A percentile compares a stretch with the other conserved stretches of the same genome.
phyloP scores from a whole-genome alignment of 2,797 vertebrate genomes.

The Gastrophryne carolinensis region DNA sequence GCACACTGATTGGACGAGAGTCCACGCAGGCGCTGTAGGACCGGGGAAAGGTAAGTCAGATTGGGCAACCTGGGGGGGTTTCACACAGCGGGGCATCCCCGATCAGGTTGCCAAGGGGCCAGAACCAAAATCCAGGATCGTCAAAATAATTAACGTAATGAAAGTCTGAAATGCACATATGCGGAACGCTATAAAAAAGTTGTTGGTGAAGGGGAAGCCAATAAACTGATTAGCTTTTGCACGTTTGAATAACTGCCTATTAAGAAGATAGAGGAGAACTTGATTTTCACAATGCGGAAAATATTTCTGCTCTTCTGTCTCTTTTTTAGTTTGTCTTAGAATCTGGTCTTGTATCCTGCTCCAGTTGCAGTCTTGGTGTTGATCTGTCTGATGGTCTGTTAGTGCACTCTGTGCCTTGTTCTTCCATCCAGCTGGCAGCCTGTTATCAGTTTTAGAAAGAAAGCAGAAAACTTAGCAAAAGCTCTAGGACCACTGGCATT shows the following conservation, averaged over 20 bases:
- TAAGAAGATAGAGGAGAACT: neutral
- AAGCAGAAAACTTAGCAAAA: constrained; percentile 53
- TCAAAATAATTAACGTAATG: no score
- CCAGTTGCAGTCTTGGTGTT: neutral
- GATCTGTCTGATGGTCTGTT: neutral
- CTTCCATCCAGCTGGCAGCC: constrained; percentile 56
- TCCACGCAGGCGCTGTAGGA: no score
- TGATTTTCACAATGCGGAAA: neutral
- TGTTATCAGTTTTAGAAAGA: constrained; percentile 55
- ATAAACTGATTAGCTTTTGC: neutral
- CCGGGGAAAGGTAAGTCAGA: no score
- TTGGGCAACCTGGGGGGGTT: no score
- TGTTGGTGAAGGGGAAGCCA: no score
- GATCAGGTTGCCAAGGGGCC: no score
- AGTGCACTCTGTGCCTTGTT: constrained; percentile 21
- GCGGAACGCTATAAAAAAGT: no score
- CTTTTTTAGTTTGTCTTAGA: neutral
- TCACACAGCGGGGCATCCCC: no score
- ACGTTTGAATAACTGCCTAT: neutral
- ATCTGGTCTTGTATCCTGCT: neutral
- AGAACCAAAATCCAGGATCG: no score
- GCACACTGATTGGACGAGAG: no score
- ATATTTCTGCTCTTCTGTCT: neutral
- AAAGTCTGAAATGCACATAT: no score
- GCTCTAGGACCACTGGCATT: constrained; percentile 59